Base-by-base conservation (phyloP, 2,888 invertebrate species). In the Trachelus tabidus region DNA sequence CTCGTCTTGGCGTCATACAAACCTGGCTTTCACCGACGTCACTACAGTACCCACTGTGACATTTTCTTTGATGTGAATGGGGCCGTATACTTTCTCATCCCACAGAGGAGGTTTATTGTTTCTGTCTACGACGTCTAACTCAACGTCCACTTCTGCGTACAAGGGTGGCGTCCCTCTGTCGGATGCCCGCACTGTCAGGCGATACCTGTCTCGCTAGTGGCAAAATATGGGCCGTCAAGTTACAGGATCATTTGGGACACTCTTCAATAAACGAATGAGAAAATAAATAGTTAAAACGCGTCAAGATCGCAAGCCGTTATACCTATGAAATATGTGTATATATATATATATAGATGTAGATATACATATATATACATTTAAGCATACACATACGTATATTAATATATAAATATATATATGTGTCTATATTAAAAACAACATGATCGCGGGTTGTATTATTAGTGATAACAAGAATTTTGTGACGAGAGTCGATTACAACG, bases 11-110 rank as follows among this genome's bases (percentile, higher is more conserved):
- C 34, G 79, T 81, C 88, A 96, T 96, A 96, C 96, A 96, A 96
- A 96, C 98, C 98, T 97, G 95, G 98, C 98, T 96, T 98, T 98
- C 94, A 98, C 96, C 94, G 97, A 96, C 94, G 97, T 97, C 95
- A 98, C 97, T 95, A 97, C 96, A 94, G 97, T 97, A 95, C 98
- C 98, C 95, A 98, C 97, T 95, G 97, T 97, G 95, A 98, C 97
- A 96, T 98, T 98, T 96, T 98, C 98, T 95, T 96, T 96, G 95
- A 98, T 97, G 96, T 96, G 96, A 95, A 97, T 97, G 94, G 98
- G 98, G 94, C 98, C 97, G 95, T 98, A 98, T 94, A 97, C 95
- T 94, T 95, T 95, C 94, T 95, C 95, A 94, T 97, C 98, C 98
- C 97, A 98, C 93, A 97, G 96, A 93, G 97, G 98, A 93, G 97